phyloP scores from a whole-genome alignment of 2,113 vertebrate species.

The Terrapene triunguis region DNA sequence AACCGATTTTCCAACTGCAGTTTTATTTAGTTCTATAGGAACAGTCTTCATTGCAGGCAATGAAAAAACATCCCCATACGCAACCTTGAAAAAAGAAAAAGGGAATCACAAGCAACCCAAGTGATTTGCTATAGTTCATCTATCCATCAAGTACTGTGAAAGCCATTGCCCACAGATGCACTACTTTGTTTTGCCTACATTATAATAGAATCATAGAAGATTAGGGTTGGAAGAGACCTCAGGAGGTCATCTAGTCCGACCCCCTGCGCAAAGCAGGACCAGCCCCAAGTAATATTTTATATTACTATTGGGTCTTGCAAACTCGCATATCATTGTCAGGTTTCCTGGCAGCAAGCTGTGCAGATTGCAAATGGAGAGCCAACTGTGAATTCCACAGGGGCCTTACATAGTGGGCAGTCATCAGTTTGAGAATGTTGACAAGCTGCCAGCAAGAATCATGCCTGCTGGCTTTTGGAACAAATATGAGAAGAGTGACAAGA shows the following conservation, averaged over 20 bases:
- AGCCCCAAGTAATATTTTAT: fast-evolving
- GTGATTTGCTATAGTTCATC: not conserved
- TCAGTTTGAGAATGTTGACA: not conserved
- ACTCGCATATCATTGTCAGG: not conserved
- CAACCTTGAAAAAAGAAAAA: not conserved
- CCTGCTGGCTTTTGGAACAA: not conserved
- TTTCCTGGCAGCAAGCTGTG: fast-evolving
- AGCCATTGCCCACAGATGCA: not conserved
- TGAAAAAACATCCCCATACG: not conserved
- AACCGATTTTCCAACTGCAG: not conserved
- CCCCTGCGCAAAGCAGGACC: no score
- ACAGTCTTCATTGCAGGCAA: not conserved
- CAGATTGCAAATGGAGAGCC: not conserved
- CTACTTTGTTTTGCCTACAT: not conserved
- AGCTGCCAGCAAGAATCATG: not conserved
- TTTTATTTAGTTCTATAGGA: not conserved
- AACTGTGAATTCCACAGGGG: not conserved
- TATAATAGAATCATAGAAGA: no score
- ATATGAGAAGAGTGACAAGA: not conserved
- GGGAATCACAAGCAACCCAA: not conserved
- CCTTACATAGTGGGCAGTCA: not conserved
- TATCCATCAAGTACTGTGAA: no score
- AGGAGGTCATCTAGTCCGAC: no score
- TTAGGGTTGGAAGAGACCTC: no score
- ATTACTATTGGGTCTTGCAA: no score